A percentile compares a stretch with the other conserved stretches of the same genome.
These are phyloP conservation scores for Troilus luridus DNA, from an alignment of 2,888 invertebrate species.

Conservation along the genomic window DNA sequence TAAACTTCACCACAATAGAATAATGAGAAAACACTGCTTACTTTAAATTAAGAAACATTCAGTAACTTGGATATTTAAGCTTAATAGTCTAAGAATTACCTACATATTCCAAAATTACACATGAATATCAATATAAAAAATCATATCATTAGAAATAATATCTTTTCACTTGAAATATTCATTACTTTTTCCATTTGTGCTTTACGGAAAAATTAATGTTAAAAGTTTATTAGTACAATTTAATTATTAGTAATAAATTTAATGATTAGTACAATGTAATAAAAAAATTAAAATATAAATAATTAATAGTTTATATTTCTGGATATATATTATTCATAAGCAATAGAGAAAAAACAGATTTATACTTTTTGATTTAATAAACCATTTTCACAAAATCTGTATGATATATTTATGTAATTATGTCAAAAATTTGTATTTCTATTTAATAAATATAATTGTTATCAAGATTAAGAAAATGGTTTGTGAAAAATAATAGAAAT, in stretches of 20 bases:
- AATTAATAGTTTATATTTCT: not conserved
- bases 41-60: too few species aligned
- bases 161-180: not conserved
- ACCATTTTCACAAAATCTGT: not conserved
- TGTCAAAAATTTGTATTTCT: not conserved
- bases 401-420: not conserved
- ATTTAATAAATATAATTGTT: not conserved
- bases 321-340: not conserved
- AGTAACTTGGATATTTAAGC: not conserved
- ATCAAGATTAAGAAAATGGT: too few species aligned
- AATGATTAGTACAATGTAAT: too few species aligned
- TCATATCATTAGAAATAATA: not conserved
- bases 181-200: not conserved
- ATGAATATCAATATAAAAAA: not conserved
- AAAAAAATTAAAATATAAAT: not conserved
- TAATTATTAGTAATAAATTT: too few species aligned
- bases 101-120: not conserved
- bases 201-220: not conserved
- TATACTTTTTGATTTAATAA: not conserved
- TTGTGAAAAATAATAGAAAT: too few species aligned
- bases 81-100: not conserved
- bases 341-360: not conserved
- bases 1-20: too few species aligned
- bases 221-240: not conserved
- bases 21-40: too few species aligned